phyloP scores from a whole-genome alignment of 2,888 invertebrate genomes.

The Athetis lepigone region DNA sequence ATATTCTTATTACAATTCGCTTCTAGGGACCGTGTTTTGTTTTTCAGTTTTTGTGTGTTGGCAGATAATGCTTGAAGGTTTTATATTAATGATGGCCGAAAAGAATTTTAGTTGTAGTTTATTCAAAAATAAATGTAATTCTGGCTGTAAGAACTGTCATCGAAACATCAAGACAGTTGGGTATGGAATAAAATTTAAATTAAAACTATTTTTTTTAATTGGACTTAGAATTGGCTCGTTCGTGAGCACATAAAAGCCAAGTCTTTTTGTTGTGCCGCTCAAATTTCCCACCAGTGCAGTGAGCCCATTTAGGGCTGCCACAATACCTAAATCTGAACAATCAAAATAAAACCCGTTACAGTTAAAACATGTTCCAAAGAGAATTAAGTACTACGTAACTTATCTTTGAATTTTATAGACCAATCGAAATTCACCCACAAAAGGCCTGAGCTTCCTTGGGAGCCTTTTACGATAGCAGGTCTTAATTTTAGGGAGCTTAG shows the following conservation, averaged over 20 bases:
- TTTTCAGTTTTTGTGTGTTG: not conserved
- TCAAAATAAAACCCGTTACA: not conserved
- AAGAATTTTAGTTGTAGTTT: no score
- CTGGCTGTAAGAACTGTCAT: no score
- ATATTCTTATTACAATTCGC: not conserved
- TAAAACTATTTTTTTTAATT: no score
- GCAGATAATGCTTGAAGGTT: not conserved
- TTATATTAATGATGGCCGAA: not conserved
- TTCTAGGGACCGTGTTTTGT: not conserved
- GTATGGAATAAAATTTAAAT: no score
- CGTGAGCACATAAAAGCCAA: not conserved
- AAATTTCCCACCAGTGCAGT: not conserved
- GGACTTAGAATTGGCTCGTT: no score
- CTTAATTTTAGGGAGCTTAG: slow-evolving; percentile 64
- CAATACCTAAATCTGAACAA: not conserved
- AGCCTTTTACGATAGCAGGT: slow-evolving; percentile 48
- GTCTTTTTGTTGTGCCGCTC: not conserved
- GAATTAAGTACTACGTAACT: slow-evolving; percentile 1
- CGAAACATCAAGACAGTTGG: no score
- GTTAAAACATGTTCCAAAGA: not conserved
- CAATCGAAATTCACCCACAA: slow-evolving; percentile 36
- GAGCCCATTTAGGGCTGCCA: not conserved
- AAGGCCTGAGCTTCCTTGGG: not conserved
- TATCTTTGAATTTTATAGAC: slow-evolving; percentile 51
- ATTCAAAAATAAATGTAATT: no score